Base-by-base conservation (phyloP, 1,140 invertebrate species). In the Rhopalosiphum maidis region DNA sequence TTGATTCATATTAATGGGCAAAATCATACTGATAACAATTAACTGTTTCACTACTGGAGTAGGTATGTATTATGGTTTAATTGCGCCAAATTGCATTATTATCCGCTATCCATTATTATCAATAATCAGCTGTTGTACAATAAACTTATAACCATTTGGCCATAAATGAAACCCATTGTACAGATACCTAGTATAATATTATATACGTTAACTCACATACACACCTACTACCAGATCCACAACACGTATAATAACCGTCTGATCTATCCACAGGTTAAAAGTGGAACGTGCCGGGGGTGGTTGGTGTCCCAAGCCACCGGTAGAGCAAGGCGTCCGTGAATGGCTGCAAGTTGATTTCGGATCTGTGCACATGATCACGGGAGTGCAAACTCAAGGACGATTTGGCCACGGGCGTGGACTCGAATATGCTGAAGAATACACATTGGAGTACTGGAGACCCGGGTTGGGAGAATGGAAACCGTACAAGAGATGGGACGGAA, bases 331-430 rank as follows among this genome's bases (percentile, higher is more conserved):
- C 90, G 96, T 97, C 0, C 97, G 97, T 25, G 99, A 99, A 95
- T 99, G 97, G 96, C 95, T 99, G 30, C 97, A 99, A 96, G 97
- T 99, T 90, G 97, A 99, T 95, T 96, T 99, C 86, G 96, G 96
- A 91, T 95, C 96, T 88, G 96, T 98, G 89, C 97, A 98, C 94
- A 96, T 98, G 88, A 96, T 99, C 94, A 98, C 97, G 9, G 97
- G 96, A 9, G 96, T 98, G 1, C 97, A 97, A 94, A 98, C 98
- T 1, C 98, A 99, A 95, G 99, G 99, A 54, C 96, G 99, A 41
- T 99, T 98, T 95, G 98, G 98, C 60, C 99, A 99, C 95, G 98
- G 98, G 94, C 97, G 98, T 95, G 99, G 98, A 21, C 97, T 97
- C 94, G 99, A 99, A 95, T 99, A 97, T 95, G 97, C 98, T 2